phyloP scores from a whole-genome alignment of 2,113 vertebrate species.

The Vulpes vulpes region DNA sequence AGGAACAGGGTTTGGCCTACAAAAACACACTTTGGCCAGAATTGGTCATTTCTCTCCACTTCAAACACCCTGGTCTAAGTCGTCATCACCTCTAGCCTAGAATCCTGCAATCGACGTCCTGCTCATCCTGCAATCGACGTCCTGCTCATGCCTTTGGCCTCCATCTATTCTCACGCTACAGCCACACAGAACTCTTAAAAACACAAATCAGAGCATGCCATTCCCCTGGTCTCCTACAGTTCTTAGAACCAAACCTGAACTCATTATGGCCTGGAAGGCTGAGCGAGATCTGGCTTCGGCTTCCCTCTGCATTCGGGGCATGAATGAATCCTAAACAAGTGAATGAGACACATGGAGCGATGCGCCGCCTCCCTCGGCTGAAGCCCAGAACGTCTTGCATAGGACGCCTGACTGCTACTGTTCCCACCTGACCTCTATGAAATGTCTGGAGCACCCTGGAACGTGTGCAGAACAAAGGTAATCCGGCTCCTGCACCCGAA shows the following conservation, averaged over 20 bases:
- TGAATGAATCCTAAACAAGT: not conserved
- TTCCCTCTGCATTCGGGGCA: not conserved
- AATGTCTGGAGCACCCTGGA: not conserved
- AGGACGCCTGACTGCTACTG: not conserved
- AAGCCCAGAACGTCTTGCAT: not conserved
- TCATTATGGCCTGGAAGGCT: not conserved
- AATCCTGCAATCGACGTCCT: not conserved
- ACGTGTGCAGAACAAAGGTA: not conserved
- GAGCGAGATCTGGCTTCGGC: not conserved
- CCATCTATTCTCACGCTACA: constrained; percentile 5
- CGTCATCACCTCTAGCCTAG: not conserved
- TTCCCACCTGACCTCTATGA: not conserved
- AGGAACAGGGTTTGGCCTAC: not conserved
- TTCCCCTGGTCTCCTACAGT: not conserved
- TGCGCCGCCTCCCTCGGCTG: not conserved
- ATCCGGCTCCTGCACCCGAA: not conserved
- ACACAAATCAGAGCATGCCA: not conserved
- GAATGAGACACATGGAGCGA: not conserved
- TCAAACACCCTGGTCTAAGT: not conserved
- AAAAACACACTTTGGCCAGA: constrained; percentile 19
- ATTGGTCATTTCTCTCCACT: constrained; percentile 6
- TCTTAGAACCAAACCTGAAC: constrained; percentile 32
- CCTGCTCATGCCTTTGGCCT: not conserved
- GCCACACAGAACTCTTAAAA: not conserved
- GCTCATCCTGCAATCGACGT: not conserved